Evolutionary conservation across 2,113 vertebrate species (phyloP), one percentile per base, ranked within the genome.

Genomic region (Heptranchias perlo): DNA sequence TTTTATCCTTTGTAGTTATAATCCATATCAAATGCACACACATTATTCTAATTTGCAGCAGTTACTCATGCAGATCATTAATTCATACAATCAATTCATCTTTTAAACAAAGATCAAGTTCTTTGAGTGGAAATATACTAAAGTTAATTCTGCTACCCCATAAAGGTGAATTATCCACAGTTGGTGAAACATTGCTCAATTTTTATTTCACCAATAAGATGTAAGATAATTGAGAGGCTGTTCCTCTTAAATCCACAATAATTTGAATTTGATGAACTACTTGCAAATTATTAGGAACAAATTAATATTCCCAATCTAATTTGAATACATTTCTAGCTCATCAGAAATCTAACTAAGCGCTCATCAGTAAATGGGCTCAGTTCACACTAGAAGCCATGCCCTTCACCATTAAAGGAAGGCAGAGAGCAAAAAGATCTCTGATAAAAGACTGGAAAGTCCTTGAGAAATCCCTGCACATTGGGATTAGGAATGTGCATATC

Each of bases 321-420:
- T 91, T 91, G 31, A 91, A 91, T 91, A 35, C 87, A 91, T 91
- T 91, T 91, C 31, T 35, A 58, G 87, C 52, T 91, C 87, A n/a
- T 91, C 52, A 91, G 87, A 91, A 58, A 31, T 58, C 52, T 58
- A 91, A 84, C 16, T 47, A 44, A 58, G 2, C 61, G 11, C 4
- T n/a, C n/a, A n/a, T n/a, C n/a, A n/a, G n/a, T n/a, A n/a, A n/a
- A n/a, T n/a, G n/a, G n/a, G n/a, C n/a, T 11, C 14, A 58, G 31
- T 18, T 54, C 31, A 25, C 28, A 14, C 11, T 35, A 58, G 28
- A 25, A 11, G 54, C 2, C 0, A 52, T 4, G 28, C 35, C 13
- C 87, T 91, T 52, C 52, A 58, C 10, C 87, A 58, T 91, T 91
- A 58, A 0, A 54, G 52, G 52, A 91, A 58, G 28, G 52, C 13